These are phyloP conservation scores for Enteromius radiatus DNA, from an alignment of 2,797 vertebrate genomes.

Conservation along the genomic window DNA sequence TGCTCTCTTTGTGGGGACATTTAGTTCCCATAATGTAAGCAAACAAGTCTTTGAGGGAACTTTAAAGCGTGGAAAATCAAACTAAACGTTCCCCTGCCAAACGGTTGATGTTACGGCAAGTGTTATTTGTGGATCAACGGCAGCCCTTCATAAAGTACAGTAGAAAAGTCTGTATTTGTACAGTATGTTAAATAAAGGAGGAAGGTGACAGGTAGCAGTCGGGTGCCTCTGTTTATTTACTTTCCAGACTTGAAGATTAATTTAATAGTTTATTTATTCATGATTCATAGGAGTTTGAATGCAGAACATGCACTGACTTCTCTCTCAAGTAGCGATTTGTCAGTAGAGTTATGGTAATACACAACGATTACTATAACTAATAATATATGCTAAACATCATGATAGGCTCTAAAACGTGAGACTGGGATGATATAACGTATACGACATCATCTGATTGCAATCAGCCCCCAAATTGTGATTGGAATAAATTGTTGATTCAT, in stretches of 20 bases:
- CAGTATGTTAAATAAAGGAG: conserved; percentile 16
- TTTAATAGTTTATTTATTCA: neutral
- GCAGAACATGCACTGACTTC: neutral
- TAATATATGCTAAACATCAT: neutral
- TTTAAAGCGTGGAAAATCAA: conserved; percentile 50
- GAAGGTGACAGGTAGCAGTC: conserved; percentile 18
- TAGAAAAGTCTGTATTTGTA: neutral
- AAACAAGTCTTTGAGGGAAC: conserved; percentile 25
- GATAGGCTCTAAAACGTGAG: neutral
- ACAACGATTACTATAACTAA: conserved; percentile 2
- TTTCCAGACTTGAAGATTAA: conserved; percentile 21
- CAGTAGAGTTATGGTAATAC: neutral
- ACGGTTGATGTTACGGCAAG: conserved; percentile 48
- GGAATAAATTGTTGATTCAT: conserved; percentile 30
- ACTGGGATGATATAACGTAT: conserved; percentile 1
- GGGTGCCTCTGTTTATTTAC: conserved; percentile 22
- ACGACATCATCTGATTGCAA: conserved; percentile 31
- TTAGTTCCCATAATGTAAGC: too few relatives aligned
- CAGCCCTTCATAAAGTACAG: conserved; percentile 49
- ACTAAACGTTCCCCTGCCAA: conserved; percentile 47
- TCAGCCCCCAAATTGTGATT: conserved; percentile 4
- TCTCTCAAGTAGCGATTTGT: neutral
- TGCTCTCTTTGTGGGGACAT: neutral
- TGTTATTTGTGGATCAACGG: conserved; percentile 56
- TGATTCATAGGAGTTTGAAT: conserved; percentile 15